Evolutionary conservation across 2,888 invertebrate genomes (phyloP), one percentile per base, ranked within the genome.

Genomic region (Imbricaverruca yamaguchii): DNA sequence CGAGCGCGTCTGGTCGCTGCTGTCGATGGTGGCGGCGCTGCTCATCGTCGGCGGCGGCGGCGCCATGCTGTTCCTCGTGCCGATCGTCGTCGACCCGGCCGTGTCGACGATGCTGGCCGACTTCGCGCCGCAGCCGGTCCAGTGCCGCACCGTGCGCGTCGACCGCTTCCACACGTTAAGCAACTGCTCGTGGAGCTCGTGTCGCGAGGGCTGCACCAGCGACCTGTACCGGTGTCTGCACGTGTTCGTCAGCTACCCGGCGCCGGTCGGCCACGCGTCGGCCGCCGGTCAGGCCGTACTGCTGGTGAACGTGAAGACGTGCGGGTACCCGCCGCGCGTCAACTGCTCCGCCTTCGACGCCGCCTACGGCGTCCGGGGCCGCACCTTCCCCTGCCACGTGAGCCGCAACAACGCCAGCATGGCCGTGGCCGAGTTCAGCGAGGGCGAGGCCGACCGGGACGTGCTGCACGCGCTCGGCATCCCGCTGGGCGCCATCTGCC

Each of bases 131-230:
- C 92, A 92, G 87, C 93, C 95, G 74, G 94, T 94, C 13, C 93
- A 94, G 65, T 95, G 95, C 86, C 90, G 93, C 74, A 93, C 93
- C 55, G 93, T 93, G 78, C 92, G 92, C 85, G 94, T 94, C 86
- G 91, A 93, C 80, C 94, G 94, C 86, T 93, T 93, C 59, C 92
- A 12, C 57, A 57, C 79, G 13, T 25, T 12, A 57, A 21, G 23
- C 57, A 95, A 95, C 87, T 96, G 95, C 87, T 93, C 94, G 74
- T 95, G 95, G 95, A 92, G 94, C 78, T 95, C 95, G 77, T 96
- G 95, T 86, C 90, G 94, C 84, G 95, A 95, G 88, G 95, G 95
- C 80, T 95, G 95, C 87, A 95, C 95, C n/a, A 92, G 93, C 82
- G 94, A 94, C 82, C 93, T 93, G 82, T 93, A 93, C 65, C 91